Evolutionary conservation across 2,113 vertebrate genomes (phyloP), one percentile per base, ranked within the genome.

Genomic region (Rhea pennata): DNA sequence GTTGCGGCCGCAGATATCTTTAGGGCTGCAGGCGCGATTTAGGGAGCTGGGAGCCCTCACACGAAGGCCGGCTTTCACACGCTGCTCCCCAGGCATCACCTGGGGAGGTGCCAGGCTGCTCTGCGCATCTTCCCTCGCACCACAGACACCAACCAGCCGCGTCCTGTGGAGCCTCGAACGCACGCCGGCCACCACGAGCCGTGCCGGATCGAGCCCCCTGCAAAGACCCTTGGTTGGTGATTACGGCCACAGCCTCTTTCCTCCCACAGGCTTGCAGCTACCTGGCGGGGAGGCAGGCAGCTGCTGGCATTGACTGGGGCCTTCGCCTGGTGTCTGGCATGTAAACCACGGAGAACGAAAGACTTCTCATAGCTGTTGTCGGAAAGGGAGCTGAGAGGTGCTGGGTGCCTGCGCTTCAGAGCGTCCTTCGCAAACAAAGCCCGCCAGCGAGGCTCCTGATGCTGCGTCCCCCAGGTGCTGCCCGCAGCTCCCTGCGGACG

Each of bases 301-400:
- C 27, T 15, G 29, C n/a, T 27, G 10, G 3, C 74, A 19, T 75
- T 87, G 9, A 15, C 27, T 77, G 59, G n/a, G 59, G 44, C 72
- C 20, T 58, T 42, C 66, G 26, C 58, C 19, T 31, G 6, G 14
- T 4, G 17, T 54, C 23, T 80, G 61, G 9, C 33, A 24, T 46
- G 4, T 44, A n/a, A 62, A 54, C 40, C 27, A 24, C 0, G 0
- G 53, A 75, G 24, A 74, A 66, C 0, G 5, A 72, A 54, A 65
- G 15, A 77, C 4, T 71, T 24, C 42, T 54, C 15, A 3, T 56
- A 46, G 20, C 36, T 0, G 0, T 2, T 33, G 36, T 16, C 0
- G 0, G 46, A 58, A 50, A 40, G 46, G 36, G 36, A 48, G 31
- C 66, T 39, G 48, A 84, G 44, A 56, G 9, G 10, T 48, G 36